phyloP scores from a whole-genome alignment of 2,797 vertebrate genomes.

The Silurus lanzhouensis region DNA sequence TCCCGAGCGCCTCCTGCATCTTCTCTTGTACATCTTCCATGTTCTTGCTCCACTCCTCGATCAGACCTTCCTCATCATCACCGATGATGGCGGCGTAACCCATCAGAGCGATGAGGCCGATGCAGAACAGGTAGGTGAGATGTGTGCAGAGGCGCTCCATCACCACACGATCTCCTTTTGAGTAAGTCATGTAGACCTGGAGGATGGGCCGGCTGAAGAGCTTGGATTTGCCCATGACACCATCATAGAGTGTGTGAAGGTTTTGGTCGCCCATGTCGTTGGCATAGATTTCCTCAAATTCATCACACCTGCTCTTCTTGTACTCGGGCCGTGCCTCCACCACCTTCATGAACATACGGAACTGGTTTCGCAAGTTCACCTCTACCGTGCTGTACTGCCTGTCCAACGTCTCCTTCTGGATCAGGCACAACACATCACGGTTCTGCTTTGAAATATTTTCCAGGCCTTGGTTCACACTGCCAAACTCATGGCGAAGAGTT shows the following conservation, averaged over 20 bases:
- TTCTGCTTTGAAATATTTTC: constrained; percentile 73
- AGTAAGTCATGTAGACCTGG: constrained; percentile 77
- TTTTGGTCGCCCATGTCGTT: constrained; percentile 78
- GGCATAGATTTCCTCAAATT: constrained; percentile 71
- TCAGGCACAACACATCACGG: constrained; percentile 68
- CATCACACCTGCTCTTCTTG: constrained; percentile 64
- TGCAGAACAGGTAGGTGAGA: constrained; percentile 80
- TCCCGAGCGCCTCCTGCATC: constrained; percentile 75
- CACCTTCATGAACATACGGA: constrained; percentile 77
- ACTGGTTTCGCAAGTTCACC: constrained; percentile 79
- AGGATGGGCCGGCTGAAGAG: constrained; percentile 78
- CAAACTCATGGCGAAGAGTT: constrained; percentile 75
- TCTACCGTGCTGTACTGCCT: constrained; percentile 74
- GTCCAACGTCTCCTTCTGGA: constrained; percentile 76
- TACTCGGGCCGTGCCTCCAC: constrained; percentile 66
- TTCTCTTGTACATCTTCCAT: constrained; percentile 75
- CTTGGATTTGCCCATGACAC: constrained; percentile 76
- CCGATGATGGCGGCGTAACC: constrained; percentile 74
- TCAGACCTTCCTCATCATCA: constrained; percentile 74
- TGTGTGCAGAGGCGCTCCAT: constrained; percentile 79
- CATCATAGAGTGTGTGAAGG: constrained; percentile 78
- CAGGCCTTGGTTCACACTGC: constrained; percentile 67
- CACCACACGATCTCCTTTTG: constrained; percentile 63
- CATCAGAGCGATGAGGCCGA: constrained; percentile 80
- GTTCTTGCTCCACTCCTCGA: constrained; percentile 75